These are phyloP conservation scores for Bombus affinis DNA, from an alignment of 1,140 invertebrate species.

Conservation along the genomic window DNA sequence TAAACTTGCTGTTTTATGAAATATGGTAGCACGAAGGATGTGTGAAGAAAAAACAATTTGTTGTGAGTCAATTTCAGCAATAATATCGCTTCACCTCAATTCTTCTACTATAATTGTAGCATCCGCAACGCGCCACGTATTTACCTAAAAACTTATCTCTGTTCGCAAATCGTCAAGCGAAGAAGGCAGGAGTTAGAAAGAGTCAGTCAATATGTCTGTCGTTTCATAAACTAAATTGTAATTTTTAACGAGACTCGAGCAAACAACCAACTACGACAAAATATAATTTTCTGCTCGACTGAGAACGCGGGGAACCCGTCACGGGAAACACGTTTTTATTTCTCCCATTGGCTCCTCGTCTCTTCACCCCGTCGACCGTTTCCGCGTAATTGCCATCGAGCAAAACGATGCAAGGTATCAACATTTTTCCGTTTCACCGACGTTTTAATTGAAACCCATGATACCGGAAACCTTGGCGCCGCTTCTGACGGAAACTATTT, in stretches of 20 bases:
- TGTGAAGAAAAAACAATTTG: too few species aligned
- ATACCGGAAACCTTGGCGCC: conserved; percentile 23
- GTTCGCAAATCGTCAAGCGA: background rate
- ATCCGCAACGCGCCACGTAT: too few species aligned
- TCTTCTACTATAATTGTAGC: too few species aligned
- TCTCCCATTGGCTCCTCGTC: background rate
- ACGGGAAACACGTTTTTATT: conserved; percentile 31
- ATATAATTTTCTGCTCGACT: conserved; percentile 40
- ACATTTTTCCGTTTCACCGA: conserved; percentile 54
- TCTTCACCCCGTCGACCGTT: background rate
- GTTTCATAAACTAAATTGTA: conserved; percentile 34
- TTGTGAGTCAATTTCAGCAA: too few species aligned
- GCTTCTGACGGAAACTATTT: background rate
- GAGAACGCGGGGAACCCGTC: background rate
- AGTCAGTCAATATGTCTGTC: background rate
- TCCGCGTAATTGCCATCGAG: conserved; percentile 38
- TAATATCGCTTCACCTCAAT: too few species aligned
- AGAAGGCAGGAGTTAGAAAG: background rate
- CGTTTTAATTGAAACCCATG: conserved; percentile 58
- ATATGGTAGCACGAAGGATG: too few species aligned
- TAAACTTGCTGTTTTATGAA: too few species aligned
- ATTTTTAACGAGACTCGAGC: conserved; percentile 26
- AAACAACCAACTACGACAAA: background rate
- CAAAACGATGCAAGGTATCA: conserved; percentile 36
- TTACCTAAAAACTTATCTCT: background rate